phyloP scores from a whole-genome alignment of 1,140 invertebrate genomes.

The Trichomalopsis sarcophagae region DNA sequence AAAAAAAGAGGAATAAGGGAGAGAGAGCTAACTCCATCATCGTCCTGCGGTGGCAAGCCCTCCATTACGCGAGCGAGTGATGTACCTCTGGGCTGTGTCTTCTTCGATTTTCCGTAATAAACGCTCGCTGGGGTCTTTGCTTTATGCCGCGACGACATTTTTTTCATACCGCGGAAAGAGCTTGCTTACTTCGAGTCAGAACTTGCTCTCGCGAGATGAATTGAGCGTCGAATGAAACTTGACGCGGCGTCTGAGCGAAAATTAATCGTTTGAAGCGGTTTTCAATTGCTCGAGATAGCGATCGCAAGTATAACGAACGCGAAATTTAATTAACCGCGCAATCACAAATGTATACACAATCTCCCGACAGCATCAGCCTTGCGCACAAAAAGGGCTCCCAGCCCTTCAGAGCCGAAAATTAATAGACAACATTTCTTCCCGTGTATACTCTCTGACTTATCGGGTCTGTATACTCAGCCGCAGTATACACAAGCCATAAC shows the following conservation, averaged over 20 bases:
- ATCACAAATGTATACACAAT: too few species aligned
- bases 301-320: too few species aligned
- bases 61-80: background rate
- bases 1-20: background rate
- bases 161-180: background rate
- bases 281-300: too few species aligned
- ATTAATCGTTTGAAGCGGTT: too few species aligned
- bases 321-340: too few species aligned
- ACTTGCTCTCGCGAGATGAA: too few species aligned
- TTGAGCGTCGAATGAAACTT: too few species aligned
- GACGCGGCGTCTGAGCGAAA: too few species aligned
- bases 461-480: background rate
- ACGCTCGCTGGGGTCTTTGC: background rate
- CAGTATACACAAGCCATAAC: background rate
- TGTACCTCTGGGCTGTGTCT: background rate
- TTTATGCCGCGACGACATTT: background rate
- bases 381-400: too few species aligned
- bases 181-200: too few species aligned
- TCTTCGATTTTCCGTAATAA: conserved; percentile 33
- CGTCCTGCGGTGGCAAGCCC: background rate
- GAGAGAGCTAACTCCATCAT: conserved; percentile 5
- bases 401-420: background rate
- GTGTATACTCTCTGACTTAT: background rate
- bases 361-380: too few species aligned
- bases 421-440: background rate